Evolutionary conservation across 1,140 invertebrate species (phyloP).

Genomic region (Cyphomyrmex costatus): DNA sequence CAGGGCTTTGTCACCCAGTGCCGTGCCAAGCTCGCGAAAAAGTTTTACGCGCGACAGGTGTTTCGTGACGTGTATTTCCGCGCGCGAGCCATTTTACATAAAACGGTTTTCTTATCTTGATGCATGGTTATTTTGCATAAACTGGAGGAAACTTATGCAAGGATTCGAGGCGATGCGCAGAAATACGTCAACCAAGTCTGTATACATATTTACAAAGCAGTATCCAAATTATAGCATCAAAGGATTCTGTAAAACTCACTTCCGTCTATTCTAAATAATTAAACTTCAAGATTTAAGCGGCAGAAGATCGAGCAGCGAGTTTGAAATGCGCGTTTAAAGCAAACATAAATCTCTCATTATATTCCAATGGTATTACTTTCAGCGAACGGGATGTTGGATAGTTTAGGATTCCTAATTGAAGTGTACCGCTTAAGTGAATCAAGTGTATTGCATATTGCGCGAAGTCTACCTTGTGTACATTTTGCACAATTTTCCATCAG

Average conservation of each 20-base stretch:
- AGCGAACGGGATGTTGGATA: slow-evolving; percentile 37
- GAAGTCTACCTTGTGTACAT: neutral
- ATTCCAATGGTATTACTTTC: slow-evolving; percentile 25
- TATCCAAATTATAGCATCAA: slow-evolving; percentile 27
- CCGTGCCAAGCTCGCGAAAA: slow-evolving; percentile 47
- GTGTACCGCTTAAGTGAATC: slow-evolving; percentile 26
- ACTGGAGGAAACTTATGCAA: slow-evolving; percentile 38
- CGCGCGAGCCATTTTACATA: slow-evolving; percentile 68
- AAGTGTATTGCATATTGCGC: slow-evolving; percentile 31
- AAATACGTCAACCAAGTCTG: slow-evolving; percentile 15
- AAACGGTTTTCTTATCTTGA: slow-evolving; percentile 61
- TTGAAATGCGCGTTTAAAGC: slow-evolving; percentile 22
- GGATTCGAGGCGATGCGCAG: neutral
- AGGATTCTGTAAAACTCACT: slow-evolving; percentile 19
- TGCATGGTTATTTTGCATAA: slow-evolving; percentile 60
- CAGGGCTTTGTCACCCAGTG: slow-evolving; percentile 44
- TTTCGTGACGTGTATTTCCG: slow-evolving; percentile 70
- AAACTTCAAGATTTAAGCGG: slow-evolving; percentile 21
- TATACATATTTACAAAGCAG: slow-evolving; percentile 37
- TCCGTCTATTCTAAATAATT: slow-evolving; percentile 49
- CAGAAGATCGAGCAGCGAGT: neutral
- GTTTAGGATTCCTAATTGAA: slow-evolving; percentile 51
- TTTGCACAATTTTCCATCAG: slow-evolving; percentile 54
- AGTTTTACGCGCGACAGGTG: slow-evolving; percentile 71
- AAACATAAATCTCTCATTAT: slow-evolving; percentile 36